These are phyloP conservation scores for Scolanthus callimorphus DNA, from an alignment of 92 coral and sea anemone species.

Conservation along the genomic window DNA sequence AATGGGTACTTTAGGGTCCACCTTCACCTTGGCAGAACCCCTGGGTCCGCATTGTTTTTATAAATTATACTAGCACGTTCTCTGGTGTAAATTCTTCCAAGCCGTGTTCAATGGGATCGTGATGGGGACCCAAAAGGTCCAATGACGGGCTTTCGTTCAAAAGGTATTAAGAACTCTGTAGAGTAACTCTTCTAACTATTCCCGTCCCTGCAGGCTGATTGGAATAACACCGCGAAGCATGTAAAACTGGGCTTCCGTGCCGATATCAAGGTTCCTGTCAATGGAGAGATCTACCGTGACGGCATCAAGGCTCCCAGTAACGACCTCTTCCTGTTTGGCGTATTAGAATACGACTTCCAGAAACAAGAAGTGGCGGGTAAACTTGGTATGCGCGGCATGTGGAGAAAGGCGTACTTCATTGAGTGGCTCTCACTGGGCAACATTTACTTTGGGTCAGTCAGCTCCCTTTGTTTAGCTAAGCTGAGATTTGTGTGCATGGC, in stretches of 20 bases:
- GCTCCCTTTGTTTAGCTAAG: too few relatives aligned
- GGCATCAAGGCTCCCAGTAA: slow-evolving; percentile 82
- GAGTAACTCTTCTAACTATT: too few relatives aligned
- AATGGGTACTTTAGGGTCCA: too few relatives aligned
- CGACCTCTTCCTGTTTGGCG: slow-evolving; percentile 79
- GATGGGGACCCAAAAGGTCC: too few relatives aligned
- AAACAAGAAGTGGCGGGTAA: slow-evolving; percentile 63
- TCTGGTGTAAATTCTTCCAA: too few relatives aligned
- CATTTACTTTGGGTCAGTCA: slow-evolving; percentile 84
- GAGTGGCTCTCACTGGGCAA: slow-evolving; percentile 83
- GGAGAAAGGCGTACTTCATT: slow-evolving; percentile 81
- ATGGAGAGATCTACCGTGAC: slow-evolving; percentile 84
- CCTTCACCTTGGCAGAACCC: too few relatives aligned
- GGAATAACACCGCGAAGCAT: slow-evolving; percentile 61
- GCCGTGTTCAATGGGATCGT: too few relatives aligned
- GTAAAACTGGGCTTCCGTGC: slow-evolving; percentile 82
- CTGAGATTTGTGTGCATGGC: too few relatives aligned
- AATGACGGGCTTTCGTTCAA: too few relatives aligned
- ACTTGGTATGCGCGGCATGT: slow-evolving; percentile 87
- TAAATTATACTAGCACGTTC: too few relatives aligned
- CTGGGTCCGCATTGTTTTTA: too few relatives aligned
- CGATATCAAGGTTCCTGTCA: slow-evolving; percentile 90
- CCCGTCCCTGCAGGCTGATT: slow-evolving; percentile 63
- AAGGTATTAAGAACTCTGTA: too few relatives aligned
- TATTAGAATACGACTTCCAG: slow-evolving; percentile 65